Conservation (phyloP, 2,113 vertebrate species). For the Typhlomys cinereus region DNA sequence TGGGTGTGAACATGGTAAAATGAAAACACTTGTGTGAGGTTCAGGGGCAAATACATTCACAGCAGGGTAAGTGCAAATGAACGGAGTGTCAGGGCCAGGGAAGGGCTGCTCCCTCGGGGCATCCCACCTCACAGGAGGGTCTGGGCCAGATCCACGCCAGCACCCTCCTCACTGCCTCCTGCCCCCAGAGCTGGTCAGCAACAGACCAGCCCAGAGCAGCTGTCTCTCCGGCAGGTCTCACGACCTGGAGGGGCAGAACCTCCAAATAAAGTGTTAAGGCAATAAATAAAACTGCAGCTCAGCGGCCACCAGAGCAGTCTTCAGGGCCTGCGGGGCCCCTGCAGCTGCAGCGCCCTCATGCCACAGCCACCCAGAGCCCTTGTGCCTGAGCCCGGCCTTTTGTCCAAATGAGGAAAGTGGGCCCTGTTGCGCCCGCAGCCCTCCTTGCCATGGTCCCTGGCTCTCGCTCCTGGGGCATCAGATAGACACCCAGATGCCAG, state of each 20-base stretch:
- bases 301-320: background rate
- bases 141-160: background rate
- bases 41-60: background rate
- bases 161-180: background rate
- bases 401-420: background rate
- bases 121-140: background rate
- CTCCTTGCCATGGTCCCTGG: background rate
- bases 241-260: background rate
- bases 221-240: background rate
- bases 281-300: conserved; percentile 64
- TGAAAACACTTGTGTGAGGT: conserved; percentile 37
- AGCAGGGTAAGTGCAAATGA: conserved; percentile 64
- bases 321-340: conserved; percentile 36
- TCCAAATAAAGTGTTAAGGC: conserved; percentile 71
- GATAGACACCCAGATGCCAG: background rate
- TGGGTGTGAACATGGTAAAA: conserved; percentile 62
- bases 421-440: background rate
- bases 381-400: conserved; percentile 19
- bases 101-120: background rate
- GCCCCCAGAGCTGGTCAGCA: background rate
- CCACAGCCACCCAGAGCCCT: background rate
- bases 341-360: background rate
- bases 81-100: conserved; percentile 71
- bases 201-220: background rate
- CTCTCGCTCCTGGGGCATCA: background rate